Evolutionary conservation across 2,888 invertebrate species (phyloP).

Genomic region (Strigamia maritima): DNA sequence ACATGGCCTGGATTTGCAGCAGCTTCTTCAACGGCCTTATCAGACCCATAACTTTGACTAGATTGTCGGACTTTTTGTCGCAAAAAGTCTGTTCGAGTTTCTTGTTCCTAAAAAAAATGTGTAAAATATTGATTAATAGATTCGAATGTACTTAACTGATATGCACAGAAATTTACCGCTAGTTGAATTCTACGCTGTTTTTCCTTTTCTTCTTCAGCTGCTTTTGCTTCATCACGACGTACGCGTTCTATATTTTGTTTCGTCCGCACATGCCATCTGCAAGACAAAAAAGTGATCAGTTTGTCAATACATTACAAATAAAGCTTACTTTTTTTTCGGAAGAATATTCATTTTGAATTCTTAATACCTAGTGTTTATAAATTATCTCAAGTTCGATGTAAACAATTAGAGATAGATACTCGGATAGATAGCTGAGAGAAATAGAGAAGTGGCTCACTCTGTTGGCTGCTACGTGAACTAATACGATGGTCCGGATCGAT

Average conservation of each 20-base stretch:
- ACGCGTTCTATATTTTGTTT: constrained; percentile 97
- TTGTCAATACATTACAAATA: constrained; percentile 52
- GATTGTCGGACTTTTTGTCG: constrained; percentile 61
- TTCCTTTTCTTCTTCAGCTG: constrained; percentile 82
- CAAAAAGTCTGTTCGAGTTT: constrained; percentile 71
- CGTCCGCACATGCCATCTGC: constrained; percentile 97
- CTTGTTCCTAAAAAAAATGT: constrained; percentile 65
- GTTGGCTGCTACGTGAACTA: too few relatives aligned
- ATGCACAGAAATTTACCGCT: constrained; percentile 62
- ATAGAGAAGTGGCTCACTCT: too few relatives aligned
- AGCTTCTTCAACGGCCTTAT: constrained; percentile 9
- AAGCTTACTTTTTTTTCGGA: constrained; percentile 47
- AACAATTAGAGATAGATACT: too few relatives aligned
- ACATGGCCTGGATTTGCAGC: constrained; percentile 59
- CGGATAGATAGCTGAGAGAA: too few relatives aligned
- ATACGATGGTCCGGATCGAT: too few relatives aligned
- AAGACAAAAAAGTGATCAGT: constrained; percentile 60
- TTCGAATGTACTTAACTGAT: constrained; percentile 42
- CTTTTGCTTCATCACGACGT: constrained; percentile 89
- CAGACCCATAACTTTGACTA: not conserved
- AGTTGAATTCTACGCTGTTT: constrained; percentile 68
- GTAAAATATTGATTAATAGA: not conserved
- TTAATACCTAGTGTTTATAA: not conserved
- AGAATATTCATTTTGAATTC: constrained; percentile 48
- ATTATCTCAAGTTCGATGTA: too few relatives aligned